A percentile compares a stretch with the other conserved stretches of the same genome.
Conservation (phyloP, 2,797 vertebrate genomes). For the Trematomus bernacchii region DNA sequence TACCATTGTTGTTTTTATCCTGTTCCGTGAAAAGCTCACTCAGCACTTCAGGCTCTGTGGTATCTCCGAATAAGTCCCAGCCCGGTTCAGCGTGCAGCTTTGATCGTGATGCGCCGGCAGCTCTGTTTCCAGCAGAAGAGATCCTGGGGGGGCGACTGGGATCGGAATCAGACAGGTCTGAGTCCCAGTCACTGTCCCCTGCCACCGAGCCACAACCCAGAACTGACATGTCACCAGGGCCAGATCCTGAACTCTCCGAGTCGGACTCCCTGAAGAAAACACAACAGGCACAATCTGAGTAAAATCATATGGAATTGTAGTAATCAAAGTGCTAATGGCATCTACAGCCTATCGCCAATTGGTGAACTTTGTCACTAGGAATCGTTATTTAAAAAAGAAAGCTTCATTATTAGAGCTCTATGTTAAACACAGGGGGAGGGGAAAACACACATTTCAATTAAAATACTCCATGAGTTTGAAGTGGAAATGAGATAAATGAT, state of each 20-base stretch:
- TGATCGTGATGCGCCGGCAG: slow-evolving; percentile 24
- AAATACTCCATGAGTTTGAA: background rate
- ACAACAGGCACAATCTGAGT: slow-evolving; percentile 18
- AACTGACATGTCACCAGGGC: slow-evolving; percentile 78
- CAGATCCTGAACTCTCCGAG: slow-evolving; percentile 86
- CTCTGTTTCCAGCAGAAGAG: slow-evolving; percentile 44
- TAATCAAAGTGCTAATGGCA: background rate
- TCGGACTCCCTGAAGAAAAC: slow-evolving; percentile 79
- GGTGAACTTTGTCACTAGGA: background rate
- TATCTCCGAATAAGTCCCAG: slow-evolving; percentile 84
- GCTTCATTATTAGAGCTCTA: background rate
- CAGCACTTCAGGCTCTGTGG: slow-evolving; percentile 73
- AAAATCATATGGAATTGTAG: background rate
- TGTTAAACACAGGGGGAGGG: background rate
- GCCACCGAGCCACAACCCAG: slow-evolving; percentile 80
- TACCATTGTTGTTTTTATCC: slow-evolving; percentile 44
- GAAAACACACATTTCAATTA: background rate
- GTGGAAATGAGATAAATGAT: background rate
- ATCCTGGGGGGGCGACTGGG: slow-evolving; percentile 68
- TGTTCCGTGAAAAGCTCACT: slow-evolving; percentile 69
- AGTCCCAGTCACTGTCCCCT: slow-evolving; percentile 88
- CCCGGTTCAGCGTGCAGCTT: slow-evolving; percentile 55
- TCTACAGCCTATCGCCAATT: background rate
- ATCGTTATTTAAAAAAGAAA: background rate
- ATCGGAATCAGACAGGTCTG: slow-evolving; percentile 84